Conservation (phyloP, 1,140 invertebrate genomes). For the Euura saliciscinereae region DNA sequence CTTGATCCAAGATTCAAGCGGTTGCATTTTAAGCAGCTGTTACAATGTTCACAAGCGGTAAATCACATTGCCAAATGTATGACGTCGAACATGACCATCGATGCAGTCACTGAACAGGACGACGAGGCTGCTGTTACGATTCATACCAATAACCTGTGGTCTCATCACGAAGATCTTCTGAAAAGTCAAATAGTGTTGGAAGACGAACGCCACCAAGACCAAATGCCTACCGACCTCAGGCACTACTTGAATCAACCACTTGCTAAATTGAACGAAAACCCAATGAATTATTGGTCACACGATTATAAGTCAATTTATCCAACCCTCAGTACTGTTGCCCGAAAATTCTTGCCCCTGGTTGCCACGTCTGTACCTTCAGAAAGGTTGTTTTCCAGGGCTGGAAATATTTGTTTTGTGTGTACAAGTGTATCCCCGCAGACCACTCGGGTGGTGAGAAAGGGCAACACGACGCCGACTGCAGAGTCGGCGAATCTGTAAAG, state of each 20-base stretch:
- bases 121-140: neutral
- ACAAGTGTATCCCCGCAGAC: too few species aligned
- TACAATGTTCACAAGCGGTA: neutral
- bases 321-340: conserved; percentile 20
- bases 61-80: conserved; percentile 5
- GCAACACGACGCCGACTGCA: too few species aligned
- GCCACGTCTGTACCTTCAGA: conserved; percentile 40
- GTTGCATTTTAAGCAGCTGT: conserved; percentile 12
- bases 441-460: too few species aligned
- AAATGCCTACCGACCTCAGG: conserved; percentile 10
- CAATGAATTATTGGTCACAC: conserved; percentile 28
- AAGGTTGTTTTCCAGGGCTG: conserved; percentile 36
- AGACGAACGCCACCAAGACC: neutral
- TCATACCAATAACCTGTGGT: conserved; percentile 12
- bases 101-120: neutral
- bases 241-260: conserved; percentile 12
- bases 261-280: conserved; percentile 13
- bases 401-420: too few species aligned
- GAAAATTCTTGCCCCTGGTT: conserved; percentile 31
- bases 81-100: neutral
- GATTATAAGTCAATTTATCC: conserved; percentile 26
- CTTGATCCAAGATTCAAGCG: conserved; percentile 12
- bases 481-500: too few species aligned
- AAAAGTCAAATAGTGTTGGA: neutral
- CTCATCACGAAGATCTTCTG: conserved; percentile 15